phyloP scores from a whole-genome alignment of 1,140 invertebrate genomes.

The Zaprionus ornatus region DNA sequence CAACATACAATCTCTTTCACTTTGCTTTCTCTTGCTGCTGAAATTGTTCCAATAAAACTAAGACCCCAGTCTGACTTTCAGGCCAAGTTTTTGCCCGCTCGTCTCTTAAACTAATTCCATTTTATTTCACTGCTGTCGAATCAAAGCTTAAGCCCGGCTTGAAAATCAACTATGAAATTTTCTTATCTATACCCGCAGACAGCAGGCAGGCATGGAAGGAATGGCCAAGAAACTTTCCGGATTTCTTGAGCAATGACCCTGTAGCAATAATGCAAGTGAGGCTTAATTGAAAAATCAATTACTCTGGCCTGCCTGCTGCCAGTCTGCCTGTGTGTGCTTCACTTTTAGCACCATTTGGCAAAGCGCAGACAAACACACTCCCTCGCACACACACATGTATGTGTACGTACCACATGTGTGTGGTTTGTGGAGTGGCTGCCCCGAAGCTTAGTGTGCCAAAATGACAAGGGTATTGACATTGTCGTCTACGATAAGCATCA shows the following conservation, averaged over 20 bases:
- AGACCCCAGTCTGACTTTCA: neutral
- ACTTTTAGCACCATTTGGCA: slow-evolving; percentile 54
- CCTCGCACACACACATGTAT: neutral
- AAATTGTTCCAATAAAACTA: neutral
- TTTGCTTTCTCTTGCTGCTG: neutral
- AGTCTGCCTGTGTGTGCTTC: slow-evolving; percentile 12
- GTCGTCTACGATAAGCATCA: slow-evolving; percentile 60
- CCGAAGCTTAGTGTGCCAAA: slow-evolving; percentile 41
- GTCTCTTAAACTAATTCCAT: neutral
- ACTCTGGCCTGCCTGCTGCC: slow-evolving; percentile 18
- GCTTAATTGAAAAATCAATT: slow-evolving; percentile 74
- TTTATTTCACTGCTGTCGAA: slow-evolving; percentile 13
- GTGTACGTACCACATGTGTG: slow-evolving; percentile 6
- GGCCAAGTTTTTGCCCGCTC: neutral
- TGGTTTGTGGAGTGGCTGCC: slow-evolving; percentile 11
- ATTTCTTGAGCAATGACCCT: slow-evolving; percentile 28
- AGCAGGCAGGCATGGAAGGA: neutral
- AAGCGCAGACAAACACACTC: slow-evolving; percentile 3
- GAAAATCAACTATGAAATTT: slow-evolving; percentile 21
- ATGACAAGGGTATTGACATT: slow-evolving; percentile 79
- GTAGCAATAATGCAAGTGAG: slow-evolving; percentile 42
- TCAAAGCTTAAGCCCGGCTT: slow-evolving; percentile 2
- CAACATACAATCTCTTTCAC: neutral
- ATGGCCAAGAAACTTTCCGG: slow-evolving; percentile 27
- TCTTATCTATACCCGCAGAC: slow-evolving; percentile 18